Conservation (phyloP, 2,113 vertebrate genomes). For the Cochlearius cochlearius region DNA sequence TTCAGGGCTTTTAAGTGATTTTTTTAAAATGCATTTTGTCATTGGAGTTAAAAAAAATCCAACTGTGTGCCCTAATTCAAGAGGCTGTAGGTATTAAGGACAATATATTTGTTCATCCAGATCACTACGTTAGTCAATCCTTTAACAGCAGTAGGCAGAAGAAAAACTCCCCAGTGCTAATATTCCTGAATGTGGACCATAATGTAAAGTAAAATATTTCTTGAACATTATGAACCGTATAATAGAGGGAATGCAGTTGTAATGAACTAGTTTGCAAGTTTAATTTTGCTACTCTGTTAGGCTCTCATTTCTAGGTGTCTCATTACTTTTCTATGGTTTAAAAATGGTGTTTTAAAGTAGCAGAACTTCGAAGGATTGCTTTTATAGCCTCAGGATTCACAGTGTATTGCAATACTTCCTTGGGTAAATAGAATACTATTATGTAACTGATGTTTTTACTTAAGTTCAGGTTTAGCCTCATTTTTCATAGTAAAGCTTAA, state of each 20-base stretch:
- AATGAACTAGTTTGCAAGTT: not conserved
- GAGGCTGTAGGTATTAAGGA: not conserved
- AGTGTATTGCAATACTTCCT: not conserved
- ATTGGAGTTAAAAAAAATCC: not conserved
- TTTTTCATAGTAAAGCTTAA: not conserved
- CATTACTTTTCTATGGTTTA: not conserved
- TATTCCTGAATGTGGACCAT: not conserved
- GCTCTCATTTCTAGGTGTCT: not conserved
- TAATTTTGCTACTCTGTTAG: not conserved
- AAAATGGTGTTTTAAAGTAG: not conserved
- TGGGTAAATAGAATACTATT: not conserved
- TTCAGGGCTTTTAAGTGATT: not conserved
- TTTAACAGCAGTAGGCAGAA: not conserved
- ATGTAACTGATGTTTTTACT: not conserved
- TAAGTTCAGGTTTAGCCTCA: not conserved
- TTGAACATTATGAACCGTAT: not conserved
- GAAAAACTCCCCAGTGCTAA: not conserved
- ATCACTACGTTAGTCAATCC: not conserved
- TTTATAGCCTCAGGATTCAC: not conserved
- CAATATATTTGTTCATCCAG: not conserved
- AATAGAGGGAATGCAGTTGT: not conserved
- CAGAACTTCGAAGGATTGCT: not conserved
- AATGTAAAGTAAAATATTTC: not conserved
- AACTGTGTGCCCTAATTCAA: not conserved
- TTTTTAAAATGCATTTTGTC: not conserved